Evolutionary conservation across 2,113 vertebrate genomes (phyloP).

Genomic region (Illadopsis cleaveri): DNA sequence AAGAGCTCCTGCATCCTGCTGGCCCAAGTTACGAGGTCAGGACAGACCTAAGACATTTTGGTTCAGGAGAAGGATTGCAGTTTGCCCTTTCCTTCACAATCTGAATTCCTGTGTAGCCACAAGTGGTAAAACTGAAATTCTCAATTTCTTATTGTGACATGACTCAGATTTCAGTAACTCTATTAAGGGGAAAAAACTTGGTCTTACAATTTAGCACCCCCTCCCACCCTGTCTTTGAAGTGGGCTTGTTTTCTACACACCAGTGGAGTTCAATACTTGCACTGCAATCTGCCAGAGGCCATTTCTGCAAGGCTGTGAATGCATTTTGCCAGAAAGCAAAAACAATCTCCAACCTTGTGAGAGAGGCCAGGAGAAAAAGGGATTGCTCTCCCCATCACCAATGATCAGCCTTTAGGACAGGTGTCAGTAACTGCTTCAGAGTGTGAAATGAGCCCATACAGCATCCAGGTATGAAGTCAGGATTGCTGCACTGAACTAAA

Average conservation of each 20-base stretch:
- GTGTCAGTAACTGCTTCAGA: background rate
- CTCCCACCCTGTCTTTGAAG: background rate
- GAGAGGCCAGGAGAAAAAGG: background rate
- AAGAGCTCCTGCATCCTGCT: background rate
- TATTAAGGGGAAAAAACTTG: background rate
- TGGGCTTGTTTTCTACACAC: background rate
- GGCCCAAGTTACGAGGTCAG: background rate
- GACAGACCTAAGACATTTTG: background rate
- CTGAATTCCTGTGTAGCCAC: background rate
- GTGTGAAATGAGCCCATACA: background rate
- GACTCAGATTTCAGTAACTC: background rate
- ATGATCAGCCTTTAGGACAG: background rate
- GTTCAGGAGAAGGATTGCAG: background rate
- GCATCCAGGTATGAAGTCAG: background rate
- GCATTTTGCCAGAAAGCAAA: background rate
- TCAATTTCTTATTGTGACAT: background rate
- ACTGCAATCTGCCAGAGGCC: background rate
- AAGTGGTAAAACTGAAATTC: background rate
- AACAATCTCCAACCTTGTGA: background rate
- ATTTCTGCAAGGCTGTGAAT: background rate
- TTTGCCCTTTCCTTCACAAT: background rate
- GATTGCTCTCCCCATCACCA: background rate
- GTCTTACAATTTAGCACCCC: accelerated
- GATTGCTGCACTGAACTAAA: background rate
- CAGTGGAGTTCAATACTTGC: background rate